Evolutionary conservation across 2,888 invertebrate genomes (phyloP).

Genomic region (Lordiphosa andalusiaca): DNA sequence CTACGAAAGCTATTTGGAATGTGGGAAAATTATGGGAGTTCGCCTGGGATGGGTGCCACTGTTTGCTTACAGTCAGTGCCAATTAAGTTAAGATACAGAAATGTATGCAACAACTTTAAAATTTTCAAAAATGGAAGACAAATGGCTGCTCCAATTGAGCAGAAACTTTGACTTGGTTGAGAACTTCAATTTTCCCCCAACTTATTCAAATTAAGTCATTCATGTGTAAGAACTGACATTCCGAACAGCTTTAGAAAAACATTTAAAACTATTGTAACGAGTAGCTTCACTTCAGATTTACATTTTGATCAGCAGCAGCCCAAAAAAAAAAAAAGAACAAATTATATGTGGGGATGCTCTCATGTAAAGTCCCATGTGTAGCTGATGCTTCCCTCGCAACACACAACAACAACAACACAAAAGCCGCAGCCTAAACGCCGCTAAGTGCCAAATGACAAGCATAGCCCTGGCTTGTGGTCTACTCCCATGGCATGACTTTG

Average conservation of each 20-base stretch:
- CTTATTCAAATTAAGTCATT: no score
- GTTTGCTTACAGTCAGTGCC: no score
- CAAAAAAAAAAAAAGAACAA: conserved; percentile 12
- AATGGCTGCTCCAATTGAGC: no score
- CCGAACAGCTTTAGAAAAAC: no score
- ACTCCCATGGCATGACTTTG: conserved; percentile 59
- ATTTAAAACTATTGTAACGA: conserved; percentile 3
- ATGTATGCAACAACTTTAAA: no score
- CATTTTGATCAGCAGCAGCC: conserved; percentile 50
- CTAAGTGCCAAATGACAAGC: conserved; percentile 68
- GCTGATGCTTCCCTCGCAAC: conserved; percentile 18
- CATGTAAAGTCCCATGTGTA: conserved; percentile 5
- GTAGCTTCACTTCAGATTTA: conserved; percentile 34
- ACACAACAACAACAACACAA: conserved; percentile 28
- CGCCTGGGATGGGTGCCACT: no score
- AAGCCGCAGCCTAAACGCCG: conserved; percentile 62
- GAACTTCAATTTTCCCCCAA: neutral
- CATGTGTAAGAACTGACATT: no score
- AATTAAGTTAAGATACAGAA: no score
- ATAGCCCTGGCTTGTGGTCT: conserved; percentile 29
- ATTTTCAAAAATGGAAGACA: no score
- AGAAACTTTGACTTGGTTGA: no score
- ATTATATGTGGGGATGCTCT: conserved; percentile 32
- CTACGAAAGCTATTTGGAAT: neutral
- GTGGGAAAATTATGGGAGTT: no score